phyloP scores from a whole-genome alignment of 2,113 vertebrate genomes.

The Holacanthus passer region DNA sequence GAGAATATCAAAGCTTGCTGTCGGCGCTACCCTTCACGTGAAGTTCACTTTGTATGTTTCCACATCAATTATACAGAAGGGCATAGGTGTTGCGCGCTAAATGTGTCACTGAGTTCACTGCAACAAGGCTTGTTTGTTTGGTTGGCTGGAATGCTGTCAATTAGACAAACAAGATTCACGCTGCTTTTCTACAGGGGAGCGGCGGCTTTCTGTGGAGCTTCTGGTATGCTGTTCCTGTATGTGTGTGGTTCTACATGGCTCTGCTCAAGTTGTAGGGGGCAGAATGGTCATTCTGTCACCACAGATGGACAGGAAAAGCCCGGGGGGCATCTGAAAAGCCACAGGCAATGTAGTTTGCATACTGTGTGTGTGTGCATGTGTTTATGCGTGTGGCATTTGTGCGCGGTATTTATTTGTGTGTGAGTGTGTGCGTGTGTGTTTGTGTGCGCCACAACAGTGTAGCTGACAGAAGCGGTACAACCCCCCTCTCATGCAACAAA shows the following conservation, averaged over 20 bases:
- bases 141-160: conserved; percentile 66
- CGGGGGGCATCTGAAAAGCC: conserved; percentile 72
- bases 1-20: conserved; percentile 27
- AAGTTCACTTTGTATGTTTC: conserved; percentile 38
- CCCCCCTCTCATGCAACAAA: conserved; percentile 76
- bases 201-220: conserved; percentile 47
- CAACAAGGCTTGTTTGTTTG: conserved; percentile 61
- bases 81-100: conserved; percentile 29
- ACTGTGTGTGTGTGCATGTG: conserved; percentile 37
- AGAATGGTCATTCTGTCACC: conserved; percentile 82
- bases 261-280: conserved; percentile 64
- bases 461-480: conserved; percentile 61
- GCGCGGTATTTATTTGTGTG: conserved; percentile 31
- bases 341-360: conserved; percentile 72
- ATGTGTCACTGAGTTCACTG: conserved; percentile 40
- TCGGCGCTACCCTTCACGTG: conserved; percentile 17
- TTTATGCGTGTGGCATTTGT: conserved; percentile 47
- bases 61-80: conserved; percentile 19
- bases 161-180: conserved; percentile 74
- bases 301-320: conserved; percentile 84
- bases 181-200: conserved; percentile 60
- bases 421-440: conserved; percentile 22
- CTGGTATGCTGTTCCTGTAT: conserved; percentile 44
- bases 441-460: conserved; percentile 20
- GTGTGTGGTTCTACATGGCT: conserved; percentile 54